Conservation (phyloP, 2,113 vertebrate species). For the Phaethornis superciliosus region DNA sequence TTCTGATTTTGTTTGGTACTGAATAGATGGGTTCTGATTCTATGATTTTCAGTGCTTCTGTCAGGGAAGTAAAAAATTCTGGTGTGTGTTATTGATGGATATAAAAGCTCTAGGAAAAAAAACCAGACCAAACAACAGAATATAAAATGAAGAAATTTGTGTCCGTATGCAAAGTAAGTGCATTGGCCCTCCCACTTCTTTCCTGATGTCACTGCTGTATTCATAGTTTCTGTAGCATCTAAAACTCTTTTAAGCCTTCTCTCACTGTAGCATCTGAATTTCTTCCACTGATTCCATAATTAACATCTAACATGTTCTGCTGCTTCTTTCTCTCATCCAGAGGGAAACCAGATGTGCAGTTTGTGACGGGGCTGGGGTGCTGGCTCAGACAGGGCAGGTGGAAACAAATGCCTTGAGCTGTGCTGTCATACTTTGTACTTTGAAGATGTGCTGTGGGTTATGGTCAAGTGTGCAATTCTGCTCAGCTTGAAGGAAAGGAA, state of each 20-base stretch:
- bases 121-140: background rate
- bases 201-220: background rate
- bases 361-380: background rate
- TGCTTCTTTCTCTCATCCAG: background rate
- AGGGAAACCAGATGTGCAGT: background rate
- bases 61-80: background rate
- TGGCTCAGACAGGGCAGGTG: background rate
- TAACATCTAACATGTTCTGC: background rate
- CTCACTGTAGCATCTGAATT: background rate
- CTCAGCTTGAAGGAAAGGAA: background rate
- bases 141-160: background rate
- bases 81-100: background rate
- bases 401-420: background rate
- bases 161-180: background rate
- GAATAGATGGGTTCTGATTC: background rate
- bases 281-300: background rate
- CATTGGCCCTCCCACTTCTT: background rate
- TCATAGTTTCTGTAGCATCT: background rate
- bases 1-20: background rate
- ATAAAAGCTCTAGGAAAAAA: background rate
- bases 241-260: background rate
- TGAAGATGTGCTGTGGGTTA: background rate
- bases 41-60: constrained; percentile 33
- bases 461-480: background rate
- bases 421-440: background rate